Evolutionary conservation across 2,888 invertebrate species (phyloP).

Genomic region (Onchidella celtica): DNA sequence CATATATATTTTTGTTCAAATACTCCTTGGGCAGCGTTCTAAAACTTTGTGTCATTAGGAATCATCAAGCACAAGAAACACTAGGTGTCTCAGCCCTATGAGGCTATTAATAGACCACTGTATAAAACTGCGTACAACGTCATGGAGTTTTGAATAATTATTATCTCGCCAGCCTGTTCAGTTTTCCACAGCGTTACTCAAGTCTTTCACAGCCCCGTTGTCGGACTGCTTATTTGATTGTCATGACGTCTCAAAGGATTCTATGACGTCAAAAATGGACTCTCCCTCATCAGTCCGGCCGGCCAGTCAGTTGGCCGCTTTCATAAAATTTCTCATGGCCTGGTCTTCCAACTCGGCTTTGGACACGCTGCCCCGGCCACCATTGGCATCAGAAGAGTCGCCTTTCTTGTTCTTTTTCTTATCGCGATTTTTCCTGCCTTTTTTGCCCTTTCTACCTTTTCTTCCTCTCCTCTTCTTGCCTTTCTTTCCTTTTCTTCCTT

Average conservation of each 20-base stretch:
- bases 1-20: too few relatives aligned
- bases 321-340: conserved; percentile 37
- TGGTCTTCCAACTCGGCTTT: conserved; percentile 38
- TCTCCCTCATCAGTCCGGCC: conserved; percentile 21
- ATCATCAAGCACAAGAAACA: too few relatives aligned
- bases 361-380: not conserved
- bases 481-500: conserved; percentile 41
- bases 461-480: conserved; percentile 25
- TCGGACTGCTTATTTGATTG: too few relatives aligned
- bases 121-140: too few relatives aligned
- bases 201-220: too few relatives aligned
- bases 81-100: too few relatives aligned
- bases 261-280: conserved; percentile 40
- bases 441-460: conserved; percentile 6
- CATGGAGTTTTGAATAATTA: too few relatives aligned
- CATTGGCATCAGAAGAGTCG: not conserved
- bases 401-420: conserved; percentile 39
- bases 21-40: too few relatives aligned
- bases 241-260: conserved; percentile 30
- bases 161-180: too few relatives aligned
- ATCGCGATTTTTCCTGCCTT: not conserved
- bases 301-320: conserved; percentile 46
- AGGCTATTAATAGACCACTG: too few relatives aligned
- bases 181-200: too few relatives aligned
- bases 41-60: too few relatives aligned